Percentiles rank a stretch among this genome's conserved stretches.
These are phyloP conservation scores for Drosophila funebris DNA, from an alignment of 1,140 invertebrate species.

Conservation along the genomic window DNA sequence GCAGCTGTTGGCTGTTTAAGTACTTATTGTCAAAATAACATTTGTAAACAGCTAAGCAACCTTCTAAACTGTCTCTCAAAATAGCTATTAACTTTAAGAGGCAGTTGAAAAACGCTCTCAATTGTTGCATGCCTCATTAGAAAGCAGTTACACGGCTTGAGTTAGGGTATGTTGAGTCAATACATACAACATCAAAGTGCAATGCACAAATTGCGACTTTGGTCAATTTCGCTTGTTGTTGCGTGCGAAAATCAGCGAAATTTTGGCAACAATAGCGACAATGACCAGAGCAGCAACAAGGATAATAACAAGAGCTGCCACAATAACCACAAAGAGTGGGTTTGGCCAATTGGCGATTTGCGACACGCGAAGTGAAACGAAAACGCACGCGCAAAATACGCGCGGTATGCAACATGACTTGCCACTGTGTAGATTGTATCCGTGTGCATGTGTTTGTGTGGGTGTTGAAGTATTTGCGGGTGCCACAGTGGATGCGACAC, in stretches of 20 bases:
- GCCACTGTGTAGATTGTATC: background rate
- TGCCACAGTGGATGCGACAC: background rate
- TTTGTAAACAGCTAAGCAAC: background rate
- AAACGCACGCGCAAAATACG: slow-evolving; percentile 29
- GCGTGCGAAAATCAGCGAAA: slow-evolving; percentile 59
- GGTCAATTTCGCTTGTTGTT: slow-evolving; percentile 28
- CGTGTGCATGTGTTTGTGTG: background rate
- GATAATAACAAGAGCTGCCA: slow-evolving; percentile 24
- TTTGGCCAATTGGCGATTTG: slow-evolving; percentile 75
- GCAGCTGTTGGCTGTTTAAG: no score
- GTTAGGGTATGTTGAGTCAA: slow-evolving; percentile 36
- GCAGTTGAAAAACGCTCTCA: background rate
- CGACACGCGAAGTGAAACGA: slow-evolving; percentile 40
- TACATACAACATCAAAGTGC: slow-evolving; percentile 30
- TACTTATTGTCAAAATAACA: no score
- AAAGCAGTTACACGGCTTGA: background rate
- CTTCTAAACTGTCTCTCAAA: no score
- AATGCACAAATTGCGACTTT: slow-evolving; percentile 6
- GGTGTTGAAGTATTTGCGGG: background rate
- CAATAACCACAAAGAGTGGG: slow-evolving; percentile 40
- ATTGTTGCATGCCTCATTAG: background rate
- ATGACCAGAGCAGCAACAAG: slow-evolving; percentile 17
- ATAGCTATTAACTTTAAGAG: background rate
- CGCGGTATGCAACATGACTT: slow-evolving; percentile 4
- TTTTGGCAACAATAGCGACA: slow-evolving; percentile 52